phyloP scores from a whole-genome alignment of 2,888 invertebrate genomes.

The Serripes groenlandicus region DNA sequence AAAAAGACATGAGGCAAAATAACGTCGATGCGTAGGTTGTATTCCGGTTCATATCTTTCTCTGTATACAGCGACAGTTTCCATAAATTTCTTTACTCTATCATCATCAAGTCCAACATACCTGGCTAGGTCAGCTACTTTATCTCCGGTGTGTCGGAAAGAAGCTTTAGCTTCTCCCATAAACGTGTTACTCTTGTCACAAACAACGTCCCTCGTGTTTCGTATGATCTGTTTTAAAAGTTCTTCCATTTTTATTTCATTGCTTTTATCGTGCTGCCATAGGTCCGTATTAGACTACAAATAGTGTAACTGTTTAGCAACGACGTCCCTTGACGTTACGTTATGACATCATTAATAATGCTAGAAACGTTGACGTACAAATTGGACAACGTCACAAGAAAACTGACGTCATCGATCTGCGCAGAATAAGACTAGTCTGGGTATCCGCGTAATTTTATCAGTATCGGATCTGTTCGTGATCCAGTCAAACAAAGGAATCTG shows the following conservation, averaged over 20 bases:
- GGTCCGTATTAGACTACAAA: too few species aligned
- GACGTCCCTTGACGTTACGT: too few species aligned
- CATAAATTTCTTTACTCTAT: not conserved
- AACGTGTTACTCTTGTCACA: not conserved
- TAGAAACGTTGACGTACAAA: too few species aligned
- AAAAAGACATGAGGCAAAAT: not conserved
- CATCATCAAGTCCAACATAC: slow-evolving; percentile 2
- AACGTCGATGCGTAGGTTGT: not conserved
- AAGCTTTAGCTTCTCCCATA: not conserved
- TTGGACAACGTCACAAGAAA: too few species aligned
- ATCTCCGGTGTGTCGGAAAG: not conserved
- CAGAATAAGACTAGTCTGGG: too few species aligned
- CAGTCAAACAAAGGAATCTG: too few species aligned
- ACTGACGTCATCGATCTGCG: too few species aligned
- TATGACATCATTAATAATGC: too few species aligned
- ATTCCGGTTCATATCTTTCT: not conserved
- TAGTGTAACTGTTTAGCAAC: too few species aligned
- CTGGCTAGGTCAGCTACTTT: not conserved
- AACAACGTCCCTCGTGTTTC: not conserved
- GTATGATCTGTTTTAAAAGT: not conserved
- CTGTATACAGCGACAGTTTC: not conserved
- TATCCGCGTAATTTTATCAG: too few species aligned
- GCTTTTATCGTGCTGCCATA: too few species aligned
- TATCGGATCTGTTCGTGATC: too few species aligned
- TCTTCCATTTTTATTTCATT: slow-evolving; percentile 19